phyloP scores from a whole-genome alignment of 2,113 vertebrate species.

The Podarcis cretensis region DNA sequence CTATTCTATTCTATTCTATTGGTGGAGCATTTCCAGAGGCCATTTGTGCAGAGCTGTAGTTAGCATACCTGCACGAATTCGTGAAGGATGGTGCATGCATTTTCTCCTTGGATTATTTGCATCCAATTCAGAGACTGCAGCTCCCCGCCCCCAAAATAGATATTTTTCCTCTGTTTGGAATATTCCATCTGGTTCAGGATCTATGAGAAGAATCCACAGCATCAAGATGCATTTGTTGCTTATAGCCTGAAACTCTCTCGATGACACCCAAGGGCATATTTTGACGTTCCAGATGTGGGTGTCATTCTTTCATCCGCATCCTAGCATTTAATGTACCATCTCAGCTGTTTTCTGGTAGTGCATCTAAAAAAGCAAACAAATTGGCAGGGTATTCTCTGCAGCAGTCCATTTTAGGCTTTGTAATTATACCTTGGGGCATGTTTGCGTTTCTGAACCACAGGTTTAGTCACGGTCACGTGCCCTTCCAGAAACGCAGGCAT shows the following conservation, averaged over 20 bases:
- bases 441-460: constrained; percentile 49
- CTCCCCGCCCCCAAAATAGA: no score
- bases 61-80: no score
- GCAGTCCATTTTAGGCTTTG: constrained; percentile 47
- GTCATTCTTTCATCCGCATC: background rate
- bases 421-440: constrained; percentile 45
- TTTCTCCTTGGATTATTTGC: no score
- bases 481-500: background rate
- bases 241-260: background rate
- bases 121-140: no score
- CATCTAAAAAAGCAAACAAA: constrained; percentile 47
- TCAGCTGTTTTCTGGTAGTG: constrained; percentile 41
- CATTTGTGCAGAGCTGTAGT: no score
- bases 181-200: background rate
- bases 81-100: no score
- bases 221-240: background rate
- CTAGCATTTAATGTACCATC: background rate
- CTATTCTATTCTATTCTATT: no score
- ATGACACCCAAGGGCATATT: background rate
- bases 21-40: no score
- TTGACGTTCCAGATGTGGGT: background rate
- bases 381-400: constrained; percentile 41
- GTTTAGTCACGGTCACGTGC: constrained; percentile 20
- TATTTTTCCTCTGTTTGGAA: background rate
- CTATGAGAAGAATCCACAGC: background rate